Conservation (phyloP, 2,797 vertebrate species). For the Anguilla obscura region DNA sequence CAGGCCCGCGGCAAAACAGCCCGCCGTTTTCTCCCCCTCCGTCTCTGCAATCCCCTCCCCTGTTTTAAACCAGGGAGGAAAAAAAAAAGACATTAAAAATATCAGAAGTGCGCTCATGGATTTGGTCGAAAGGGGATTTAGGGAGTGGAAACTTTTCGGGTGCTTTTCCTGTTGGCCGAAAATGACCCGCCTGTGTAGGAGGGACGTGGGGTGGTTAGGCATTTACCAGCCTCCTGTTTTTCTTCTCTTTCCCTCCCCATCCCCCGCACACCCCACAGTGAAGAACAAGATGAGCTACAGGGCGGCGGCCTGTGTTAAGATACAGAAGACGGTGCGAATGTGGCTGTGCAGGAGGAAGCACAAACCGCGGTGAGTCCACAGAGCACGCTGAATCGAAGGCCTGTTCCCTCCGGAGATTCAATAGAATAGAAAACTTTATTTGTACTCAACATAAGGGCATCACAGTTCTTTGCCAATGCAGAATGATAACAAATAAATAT, state of each 20-base stretch:
- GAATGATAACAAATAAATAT: too few species aligned
- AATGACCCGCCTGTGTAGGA: not conserved
- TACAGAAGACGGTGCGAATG: constrained; percentile 97
- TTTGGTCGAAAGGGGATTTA: not conserved
- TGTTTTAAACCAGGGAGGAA: not conserved
- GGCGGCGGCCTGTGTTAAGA: constrained; percentile 91
- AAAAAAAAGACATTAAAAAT: not conserved
- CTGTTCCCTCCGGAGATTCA: not conserved
- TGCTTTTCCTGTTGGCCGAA: not conserved
- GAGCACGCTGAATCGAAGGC: not conserved
- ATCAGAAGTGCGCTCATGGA: not conserved
- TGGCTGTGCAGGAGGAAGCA: constrained; percentile 95
- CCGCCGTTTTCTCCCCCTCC: not conserved
- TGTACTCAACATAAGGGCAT: not conserved
- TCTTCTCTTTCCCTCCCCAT: not conserved
- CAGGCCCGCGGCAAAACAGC: not conserved
- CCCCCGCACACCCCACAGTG: constrained; percentile 68
- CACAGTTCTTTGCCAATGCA: not conserved
- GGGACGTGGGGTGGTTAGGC: not conserved
- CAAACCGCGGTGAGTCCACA: constrained; percentile 86
- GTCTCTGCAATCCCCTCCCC: not conserved
- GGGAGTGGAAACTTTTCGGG: not conserved
- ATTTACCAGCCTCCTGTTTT: not conserved
- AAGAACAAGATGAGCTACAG: constrained; percentile 94
- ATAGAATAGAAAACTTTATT: not conserved